Evolutionary conservation across 2,888 invertebrate genomes (phyloP).

Genomic region (Epistrophe eligans): DNA sequence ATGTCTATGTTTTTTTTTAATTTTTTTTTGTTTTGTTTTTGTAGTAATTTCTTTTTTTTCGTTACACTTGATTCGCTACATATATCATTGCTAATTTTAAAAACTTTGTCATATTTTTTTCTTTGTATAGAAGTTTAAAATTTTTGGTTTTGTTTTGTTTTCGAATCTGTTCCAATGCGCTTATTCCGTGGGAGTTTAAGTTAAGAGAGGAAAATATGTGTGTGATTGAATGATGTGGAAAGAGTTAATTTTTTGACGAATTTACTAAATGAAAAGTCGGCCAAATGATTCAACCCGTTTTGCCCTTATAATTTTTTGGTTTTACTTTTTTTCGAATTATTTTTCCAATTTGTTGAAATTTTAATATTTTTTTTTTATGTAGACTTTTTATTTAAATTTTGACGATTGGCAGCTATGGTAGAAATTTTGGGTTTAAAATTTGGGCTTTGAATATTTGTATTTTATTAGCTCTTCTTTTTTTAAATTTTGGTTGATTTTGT

Average conservation of each 20-base stretch:
- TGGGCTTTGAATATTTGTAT: conserved; percentile 22
- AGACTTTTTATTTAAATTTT: conserved; percentile 23
- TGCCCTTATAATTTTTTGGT: conserved; percentile 24
- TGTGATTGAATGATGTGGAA: conserved; percentile 57
- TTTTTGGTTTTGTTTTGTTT: conserved; percentile 13
- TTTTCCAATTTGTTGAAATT: conserved; percentile 32
- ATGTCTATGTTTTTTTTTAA: conserved; percentile 41
- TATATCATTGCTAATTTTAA: conserved; percentile 51
- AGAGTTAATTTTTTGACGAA: conserved; percentile 39
- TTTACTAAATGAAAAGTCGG: conserved; percentile 19
- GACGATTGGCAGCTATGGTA: conserved; percentile 66
- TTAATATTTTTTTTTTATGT: conserved; percentile 14
- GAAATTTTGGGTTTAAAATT: conserved; percentile 55
- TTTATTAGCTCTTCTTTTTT: conserved; percentile 37
- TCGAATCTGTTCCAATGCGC: conserved; percentile 32
- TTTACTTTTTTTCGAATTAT: conserved; percentile 1
- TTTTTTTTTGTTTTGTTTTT: conserved; percentile 7
- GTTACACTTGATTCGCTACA: conserved; percentile 58
- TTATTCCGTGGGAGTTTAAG: conserved; percentile 29
- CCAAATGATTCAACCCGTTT: conserved; percentile 26
- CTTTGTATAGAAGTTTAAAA: neutral
- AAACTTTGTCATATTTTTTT: conserved; percentile 14
- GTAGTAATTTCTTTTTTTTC: conserved; percentile 18
- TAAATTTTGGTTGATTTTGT: conserved; percentile 38
- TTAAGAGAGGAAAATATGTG: conserved; percentile 41